Evolutionary conservation across 2,113 vertebrate species (phyloP).

Genomic region (Rhea pennata): DNA sequence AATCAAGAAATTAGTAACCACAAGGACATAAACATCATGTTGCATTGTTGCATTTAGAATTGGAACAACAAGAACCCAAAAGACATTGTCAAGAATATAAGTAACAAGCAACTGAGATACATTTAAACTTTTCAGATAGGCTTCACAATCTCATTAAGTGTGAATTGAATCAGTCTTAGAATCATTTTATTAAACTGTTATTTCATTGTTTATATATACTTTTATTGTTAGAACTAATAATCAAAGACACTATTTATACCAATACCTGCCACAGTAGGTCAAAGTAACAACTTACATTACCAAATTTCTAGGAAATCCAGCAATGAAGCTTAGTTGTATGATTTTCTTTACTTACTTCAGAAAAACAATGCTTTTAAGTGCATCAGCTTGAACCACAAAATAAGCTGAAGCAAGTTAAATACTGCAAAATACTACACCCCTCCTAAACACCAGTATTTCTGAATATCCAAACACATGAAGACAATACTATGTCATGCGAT

Average conservation of each 20-base stretch:
- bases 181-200: neutral
- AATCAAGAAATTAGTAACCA: neutral
- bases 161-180: neutral
- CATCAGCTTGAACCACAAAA: neutral
- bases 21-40: neutral
- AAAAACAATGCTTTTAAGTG: neutral
- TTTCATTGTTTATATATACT: too few species aligned
- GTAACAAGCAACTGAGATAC: neutral
- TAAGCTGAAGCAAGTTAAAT: neutral
- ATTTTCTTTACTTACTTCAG: neutral
- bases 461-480: fast-evolving
- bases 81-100: neutral
- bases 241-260: neutral
- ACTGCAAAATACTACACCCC: neutral
- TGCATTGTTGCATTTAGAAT: neutral
- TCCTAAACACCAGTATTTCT: neutral
- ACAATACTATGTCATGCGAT: neutral
- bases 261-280: neutral
- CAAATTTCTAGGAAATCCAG: neutral
- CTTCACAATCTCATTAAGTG: neutral
- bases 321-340: neutral
- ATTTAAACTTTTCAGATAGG: neutral
- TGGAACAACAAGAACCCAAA: neutral
- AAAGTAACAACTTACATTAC: neutral
- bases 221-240: neutral